Base-by-base conservation (phyloP, 2,797 vertebrate genomes). In the Cuculus canorus region DNA sequence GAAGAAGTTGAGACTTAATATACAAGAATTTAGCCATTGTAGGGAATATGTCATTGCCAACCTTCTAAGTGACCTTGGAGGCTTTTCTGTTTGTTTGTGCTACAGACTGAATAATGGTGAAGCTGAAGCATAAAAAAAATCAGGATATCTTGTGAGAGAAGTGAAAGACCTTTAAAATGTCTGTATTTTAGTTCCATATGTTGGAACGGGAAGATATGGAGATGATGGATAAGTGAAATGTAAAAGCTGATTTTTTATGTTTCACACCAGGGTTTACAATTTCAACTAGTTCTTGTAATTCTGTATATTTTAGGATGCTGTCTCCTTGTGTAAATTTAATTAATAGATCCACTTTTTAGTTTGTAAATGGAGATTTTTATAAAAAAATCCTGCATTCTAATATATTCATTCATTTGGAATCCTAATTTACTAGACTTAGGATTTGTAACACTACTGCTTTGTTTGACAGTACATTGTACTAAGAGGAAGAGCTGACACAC, bases 221-320 rank as follows among this genome's bases (percentile, higher is more conserved):
- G 43, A 71, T 35, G 52, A n/a, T 48, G 14, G 61, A 48, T 4
- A 21, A 76, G 8, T 28, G 54, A 71, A 70, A 57, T 10, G 16
- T 52, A 27, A 76, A 79, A 90, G 33, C 43, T 63, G 59, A 64
- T 60, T 76, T 90, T 89, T 71, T 10, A 30, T 48, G 18, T 70
- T 32, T 75, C 39, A 13, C n/a, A 8, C 9, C 14, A 35, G 39
- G 16, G 23, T 64, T 88, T 63, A 32, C 15, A 54, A 28, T 35
- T 64, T 25, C 28, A 69, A 13, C 18, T 30, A 3, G 12, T 68
- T 71, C 7, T 32, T 52, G 7, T 57, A 59, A 28, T 69, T 79
- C 47, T 3, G 0, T 53, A 0, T 14, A 8, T 33, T 53, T 17
- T 2, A 73, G 41, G 15, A 15, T 53, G 37, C 10, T 45, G 19